A percentile compares a stretch with the other conserved stretches of the same genome.
Evolutionary conservation across 2,797 vertebrate species (phyloP).

Genomic region (Pangasius krempfi): DNA sequence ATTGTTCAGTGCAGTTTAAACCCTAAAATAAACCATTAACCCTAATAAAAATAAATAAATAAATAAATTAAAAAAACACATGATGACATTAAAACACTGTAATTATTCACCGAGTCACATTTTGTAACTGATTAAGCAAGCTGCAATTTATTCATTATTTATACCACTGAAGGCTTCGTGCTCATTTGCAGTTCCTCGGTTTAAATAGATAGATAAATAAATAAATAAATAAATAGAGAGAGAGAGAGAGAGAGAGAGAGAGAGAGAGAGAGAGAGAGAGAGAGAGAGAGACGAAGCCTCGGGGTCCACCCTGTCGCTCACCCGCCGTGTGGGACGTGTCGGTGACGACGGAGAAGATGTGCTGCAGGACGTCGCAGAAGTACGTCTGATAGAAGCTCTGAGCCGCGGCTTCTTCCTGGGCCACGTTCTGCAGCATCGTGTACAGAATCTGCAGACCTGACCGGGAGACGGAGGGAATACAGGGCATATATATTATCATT

Average conservation of each 20-base stretch:
- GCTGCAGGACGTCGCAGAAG: conserved; percentile 89
- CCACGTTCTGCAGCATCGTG: conserved; percentile 88
- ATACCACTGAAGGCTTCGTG: background rate
- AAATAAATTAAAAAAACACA: background rate
- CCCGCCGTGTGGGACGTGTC: conserved; percentile 91
- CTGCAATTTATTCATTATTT: background rate
- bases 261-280: no score
- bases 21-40: no score
- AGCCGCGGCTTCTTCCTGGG: conserved; percentile 87
- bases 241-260: no score
- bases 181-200: background rate
- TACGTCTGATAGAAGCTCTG: conserved; percentile 92
- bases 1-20: background rate
- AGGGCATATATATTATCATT: no score
- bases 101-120: background rate
- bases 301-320: conserved; percentile 49
- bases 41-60: no score
- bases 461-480: background rate
- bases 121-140: background rate
- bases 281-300: background rate
- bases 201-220: background rate
- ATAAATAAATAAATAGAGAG: no score
- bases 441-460: conserved; percentile 88
- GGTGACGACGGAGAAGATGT: conserved; percentile 90
- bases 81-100: background rate